These are phyloP conservation scores for Myzus persicae DNA, from an alignment of 1,140 invertebrate species.

Conservation along the genomic window DNA sequence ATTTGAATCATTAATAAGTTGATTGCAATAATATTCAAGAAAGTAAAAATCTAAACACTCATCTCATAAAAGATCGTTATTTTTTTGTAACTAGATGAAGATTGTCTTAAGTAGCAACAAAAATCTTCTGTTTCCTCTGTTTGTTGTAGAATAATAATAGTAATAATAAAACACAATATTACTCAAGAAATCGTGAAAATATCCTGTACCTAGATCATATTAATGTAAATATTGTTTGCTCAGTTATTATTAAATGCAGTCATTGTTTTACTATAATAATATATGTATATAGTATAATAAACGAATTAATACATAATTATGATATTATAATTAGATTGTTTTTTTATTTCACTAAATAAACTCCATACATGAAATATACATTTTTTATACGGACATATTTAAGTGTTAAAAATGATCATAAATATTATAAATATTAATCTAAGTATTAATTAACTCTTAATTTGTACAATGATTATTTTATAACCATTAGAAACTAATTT, in stretches of 20 bases:
- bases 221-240: conserved; percentile 1
- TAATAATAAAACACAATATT: no score
- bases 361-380: background rate
- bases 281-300: background rate
- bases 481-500: background rate
- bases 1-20: background rate
- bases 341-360: background rate
- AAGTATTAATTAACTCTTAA: no score
- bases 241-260: background rate
- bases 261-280: background rate
- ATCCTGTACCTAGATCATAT: background rate
- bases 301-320: background rate
- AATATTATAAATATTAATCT: background rate
- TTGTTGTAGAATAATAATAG: no score
- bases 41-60: background rate
- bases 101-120: no score
- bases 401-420: background rate
- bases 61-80: no score
- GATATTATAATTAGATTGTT: background rate
- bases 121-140: no score
- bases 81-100: no score
- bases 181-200: background rate
- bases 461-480: no score
- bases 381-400: background rate
- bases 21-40: background rate